Conservation (phyloP, 1,140 invertebrate species). For the Tyrophagus putrescentiae region DNA sequence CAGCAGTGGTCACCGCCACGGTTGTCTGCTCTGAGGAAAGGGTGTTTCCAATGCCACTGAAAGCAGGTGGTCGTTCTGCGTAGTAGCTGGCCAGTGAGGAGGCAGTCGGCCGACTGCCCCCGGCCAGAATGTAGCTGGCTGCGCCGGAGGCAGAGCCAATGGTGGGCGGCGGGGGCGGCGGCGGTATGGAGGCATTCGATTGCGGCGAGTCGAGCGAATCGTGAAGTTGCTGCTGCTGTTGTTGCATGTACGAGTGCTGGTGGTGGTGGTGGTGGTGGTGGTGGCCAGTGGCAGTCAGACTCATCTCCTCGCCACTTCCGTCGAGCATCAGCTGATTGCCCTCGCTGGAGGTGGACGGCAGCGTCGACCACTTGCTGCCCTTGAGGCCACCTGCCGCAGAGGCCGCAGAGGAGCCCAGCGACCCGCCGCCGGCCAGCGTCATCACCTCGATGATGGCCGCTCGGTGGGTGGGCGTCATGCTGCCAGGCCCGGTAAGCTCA, state of each 20-base stretch:
- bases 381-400: too few species aligned
- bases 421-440: too few species aligned
- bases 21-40: too few species aligned
- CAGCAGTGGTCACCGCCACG: too few species aligned
- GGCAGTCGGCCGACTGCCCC: background rate
- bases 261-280: background rate
- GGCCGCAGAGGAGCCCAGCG: too few species aligned
- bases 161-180: constrained; percentile 2
- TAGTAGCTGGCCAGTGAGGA: background rate
- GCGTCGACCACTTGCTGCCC: background rate
- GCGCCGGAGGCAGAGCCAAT: background rate
- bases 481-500: too few species aligned
- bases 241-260: background rate
- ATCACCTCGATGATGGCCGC: too few species aligned
- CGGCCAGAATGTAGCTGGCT: background rate
- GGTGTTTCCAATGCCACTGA: too few species aligned
- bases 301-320: background rate
- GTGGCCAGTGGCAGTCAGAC: too few species aligned
- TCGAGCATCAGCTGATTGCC: background rate
- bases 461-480: too few species aligned
- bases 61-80: background rate
- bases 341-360: background rate
- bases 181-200: background rate
- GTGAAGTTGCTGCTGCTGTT: too few species aligned
- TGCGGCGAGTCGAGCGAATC: background rate